Evolutionary conservation across 2,888 invertebrate species (phyloP).

Genomic region (Timema podura): DNA sequence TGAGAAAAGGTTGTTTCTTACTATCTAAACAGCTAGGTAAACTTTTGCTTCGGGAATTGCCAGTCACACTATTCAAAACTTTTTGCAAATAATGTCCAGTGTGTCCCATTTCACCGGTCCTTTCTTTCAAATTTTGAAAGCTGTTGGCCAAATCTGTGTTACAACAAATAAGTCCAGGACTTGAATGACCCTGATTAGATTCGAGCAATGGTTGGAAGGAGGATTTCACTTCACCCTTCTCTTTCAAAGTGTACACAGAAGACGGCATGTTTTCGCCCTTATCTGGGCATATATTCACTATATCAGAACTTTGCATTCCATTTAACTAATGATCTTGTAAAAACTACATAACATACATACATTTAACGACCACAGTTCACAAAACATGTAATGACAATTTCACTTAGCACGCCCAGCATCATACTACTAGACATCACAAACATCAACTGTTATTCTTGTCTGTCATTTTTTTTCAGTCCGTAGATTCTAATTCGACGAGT

Average conservation of each 20-base stretch:
- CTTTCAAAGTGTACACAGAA: slow-evolving; percentile 21
- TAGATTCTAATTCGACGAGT: too few relatives aligned
- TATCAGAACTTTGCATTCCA: slow-evolving; percentile 22
- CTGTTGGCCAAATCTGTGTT: slow-evolving; percentile 36
- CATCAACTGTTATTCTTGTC: too few relatives aligned
- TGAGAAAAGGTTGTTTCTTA: slow-evolving; percentile 31
- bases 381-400: too few relatives aligned
- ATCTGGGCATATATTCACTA: slow-evolving; percentile 27
- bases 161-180: slow-evolving; percentile 34
- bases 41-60: slow-evolving; percentile 43
- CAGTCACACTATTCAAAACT: slow-evolving; percentile 31
- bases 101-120: slow-evolving; percentile 30
- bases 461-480: too few relatives aligned
- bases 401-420: too few relatives aligned
- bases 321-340: too few relatives aligned
- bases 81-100: slow-evolving; percentile 35
- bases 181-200: slow-evolving; percentile 22
- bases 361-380: too few relatives aligned
- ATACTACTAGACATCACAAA: too few relatives aligned
- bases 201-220: slow-evolving; percentile 21
- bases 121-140: slow-evolving; percentile 32
- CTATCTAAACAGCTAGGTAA: slow-evolving; percentile 44
- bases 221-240: slow-evolving; percentile 28
- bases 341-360: too few relatives aligned
- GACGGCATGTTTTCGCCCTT: slow-evolving; percentile 29